Conservation (phyloP, 2,797 vertebrate species). For the Coccyzus lansbergi region DNA sequence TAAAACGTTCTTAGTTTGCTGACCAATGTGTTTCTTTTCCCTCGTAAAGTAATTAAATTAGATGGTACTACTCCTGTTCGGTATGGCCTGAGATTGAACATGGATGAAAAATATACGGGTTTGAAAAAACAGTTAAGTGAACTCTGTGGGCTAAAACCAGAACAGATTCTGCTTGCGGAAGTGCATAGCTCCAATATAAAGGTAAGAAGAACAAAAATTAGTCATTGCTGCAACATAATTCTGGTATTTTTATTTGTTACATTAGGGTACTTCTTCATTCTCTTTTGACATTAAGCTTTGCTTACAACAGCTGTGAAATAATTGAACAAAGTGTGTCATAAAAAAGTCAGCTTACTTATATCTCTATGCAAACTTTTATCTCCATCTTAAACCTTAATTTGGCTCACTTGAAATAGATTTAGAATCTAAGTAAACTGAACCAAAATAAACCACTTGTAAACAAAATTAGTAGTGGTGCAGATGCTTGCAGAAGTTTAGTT, state of each 20-base stretch:
- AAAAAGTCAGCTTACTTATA: neutral
- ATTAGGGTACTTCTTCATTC: neutral
- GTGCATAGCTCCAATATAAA: conserved; percentile 97
- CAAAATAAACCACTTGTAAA: neutral
- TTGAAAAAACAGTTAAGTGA: conserved; percentile 97
- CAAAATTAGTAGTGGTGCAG: neutral
- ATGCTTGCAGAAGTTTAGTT: neutral
- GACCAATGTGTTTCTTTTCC: neutral
- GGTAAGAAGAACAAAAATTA: conserved; percentile 75
- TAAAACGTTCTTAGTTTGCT: neutral
- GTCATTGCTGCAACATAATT: neutral
- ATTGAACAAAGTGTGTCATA: neutral
- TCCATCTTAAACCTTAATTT: neutral
- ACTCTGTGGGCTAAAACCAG: conserved; percentile 92
- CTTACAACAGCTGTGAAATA: neutral
- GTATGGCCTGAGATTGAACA: conserved; percentile 92
- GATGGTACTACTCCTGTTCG: conserved; percentile 94
- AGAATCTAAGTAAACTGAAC: neutral
- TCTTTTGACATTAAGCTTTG: neutral
- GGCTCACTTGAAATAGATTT: neutral
- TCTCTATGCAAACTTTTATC: neutral
- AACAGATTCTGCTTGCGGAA: conserved; percentile 96
- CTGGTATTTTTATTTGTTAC: neutral
- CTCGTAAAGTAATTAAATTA: conserved; percentile 89
- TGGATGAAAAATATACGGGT: conserved; percentile 98